Evolutionary conservation across 2,113 vertebrate species (phyloP), one percentile per base, ranked within the genome.

Genomic region (Mirounga angustirostris): DNA sequence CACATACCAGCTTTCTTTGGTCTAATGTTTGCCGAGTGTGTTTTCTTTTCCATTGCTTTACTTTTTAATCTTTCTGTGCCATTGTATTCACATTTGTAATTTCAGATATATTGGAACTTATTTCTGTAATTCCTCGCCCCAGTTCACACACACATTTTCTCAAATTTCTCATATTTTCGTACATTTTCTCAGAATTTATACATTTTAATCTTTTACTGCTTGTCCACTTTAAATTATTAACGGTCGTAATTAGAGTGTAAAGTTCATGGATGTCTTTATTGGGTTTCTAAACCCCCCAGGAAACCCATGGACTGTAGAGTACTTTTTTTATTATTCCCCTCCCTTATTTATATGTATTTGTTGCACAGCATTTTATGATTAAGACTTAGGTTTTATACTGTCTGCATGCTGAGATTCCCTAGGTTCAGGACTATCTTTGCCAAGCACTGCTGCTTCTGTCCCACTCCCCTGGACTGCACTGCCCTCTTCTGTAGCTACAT

Each of bases 121-220:
- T 33, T 91, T 86, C 52, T 85, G 2, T 13, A 50, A 50, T 24
- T 19, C 30, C 16, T 86, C 1, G 1, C 16, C 43, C n/a, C 21
- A 58, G 36, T 46, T 46, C 36, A 71, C 3, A 76, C 18, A 33
- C 18, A n/a, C 19, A 22, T 79, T 73, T 92, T 82, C 24, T 84
- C n/a, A 26, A 59, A 94, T 36, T 95, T 94, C 22, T 73, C 21
- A 50, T 7, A 67, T 95, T 97, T 84, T 59, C n/a, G 81, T 7
- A 90, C 10, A 67, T 97, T 97, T 92, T 74, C 40, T 93, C 7
- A 90, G 63, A 61, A 46, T 92, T 97, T 90, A 54, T 85, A 28
- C 56, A 76, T 76, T 8, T n/a, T 69, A 36, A 74, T 93, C 36
- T 89, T 85, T 89, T 74, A 80, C 52, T 85, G 1, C 13, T 82